Evolutionary conservation across 2,113 vertebrate genomes (phyloP), one percentile per base, ranked within the genome.

Genomic region (Microcebus murinus): DNA sequence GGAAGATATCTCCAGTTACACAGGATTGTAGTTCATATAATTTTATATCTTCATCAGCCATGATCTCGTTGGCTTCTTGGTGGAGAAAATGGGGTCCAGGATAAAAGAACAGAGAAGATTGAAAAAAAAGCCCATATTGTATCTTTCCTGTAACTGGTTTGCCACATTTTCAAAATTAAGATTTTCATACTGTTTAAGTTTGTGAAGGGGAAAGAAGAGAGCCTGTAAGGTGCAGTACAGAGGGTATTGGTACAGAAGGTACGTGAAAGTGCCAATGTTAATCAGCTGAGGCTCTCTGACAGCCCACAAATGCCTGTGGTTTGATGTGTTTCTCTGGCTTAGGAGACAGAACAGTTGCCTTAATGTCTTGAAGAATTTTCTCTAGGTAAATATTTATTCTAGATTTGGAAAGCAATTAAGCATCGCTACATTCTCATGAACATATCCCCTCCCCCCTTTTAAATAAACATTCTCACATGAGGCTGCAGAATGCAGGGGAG

Each of bases 381-480:
- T 85, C 45, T 96, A 95, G 45, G 23, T 85, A 52, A 97, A 90
- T 91, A 92, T 73, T 79, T 74, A 94, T 52, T 97, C 50, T 61
- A 85, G 77, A 98, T 89, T 2, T 15, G 55, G 39, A 96, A 97
- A 97, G 4, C 34, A 97, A 97, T 97, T 97, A 97, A 86, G 34
- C 90, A 29, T 27, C 93, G 92, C 87, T 88, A 95, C 77, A 88
- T 96, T 94, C 92, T 93, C 93, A 94, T 59, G 94, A 96, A 94
- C 1, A 77, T 36, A 57, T 84, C 59, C 8, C 27, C 61, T 27
- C 67, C 31, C 14, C 36, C 27, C 6, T 91, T 82, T 25, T 85
- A 96, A 92, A 68, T 70, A 95, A 93, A 74, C 7, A 74, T 3
- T 55, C 77, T 48, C 1, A 42, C 34, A 88, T 0, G 23, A 95